These are phyloP conservation scores for Channa argus DNA, from an alignment of 2,113 vertebrate species.

Conservation along the genomic window DNA sequence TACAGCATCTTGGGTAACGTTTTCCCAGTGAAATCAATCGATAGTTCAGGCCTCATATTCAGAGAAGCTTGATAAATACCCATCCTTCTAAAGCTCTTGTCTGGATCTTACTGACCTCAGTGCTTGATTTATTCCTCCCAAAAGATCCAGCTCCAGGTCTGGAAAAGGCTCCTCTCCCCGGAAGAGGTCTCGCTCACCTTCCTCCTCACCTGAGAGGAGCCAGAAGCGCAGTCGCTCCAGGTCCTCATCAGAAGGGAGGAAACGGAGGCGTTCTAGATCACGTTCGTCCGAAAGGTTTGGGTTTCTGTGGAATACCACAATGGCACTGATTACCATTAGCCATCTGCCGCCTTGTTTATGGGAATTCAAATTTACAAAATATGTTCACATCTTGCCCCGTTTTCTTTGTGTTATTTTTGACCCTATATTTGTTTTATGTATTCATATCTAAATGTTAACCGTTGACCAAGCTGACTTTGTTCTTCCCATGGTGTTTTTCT, in stretches of 20 bases:
- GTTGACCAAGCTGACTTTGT: conserved; percentile 45
- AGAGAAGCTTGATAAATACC: conserved; percentile 71
- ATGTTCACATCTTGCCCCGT: conserved; percentile 18
- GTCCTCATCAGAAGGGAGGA: conserved; percentile 96
- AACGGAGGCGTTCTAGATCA: conserved; percentile 98
- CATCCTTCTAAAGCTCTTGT: conserved; percentile 32
- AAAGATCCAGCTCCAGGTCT: conserved; percentile 99
- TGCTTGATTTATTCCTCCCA: conserved; percentile 92
- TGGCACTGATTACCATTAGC: conserved; percentile 81
- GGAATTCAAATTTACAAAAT: conserved; percentile 52
- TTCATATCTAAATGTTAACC: background rate
- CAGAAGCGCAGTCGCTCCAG: conserved; percentile 97
- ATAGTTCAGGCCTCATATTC: conserved; percentile 20
- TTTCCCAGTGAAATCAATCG: background rate
- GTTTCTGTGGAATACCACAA: conserved; percentile 98
- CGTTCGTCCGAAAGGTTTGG: conserved; percentile 99
- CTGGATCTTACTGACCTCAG: conserved; percentile 74
- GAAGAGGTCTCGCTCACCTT: conserved; percentile 93
- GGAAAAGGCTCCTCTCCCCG: conserved; percentile 94
- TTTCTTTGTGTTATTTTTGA: background rate
- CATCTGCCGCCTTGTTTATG: conserved; percentile 58
- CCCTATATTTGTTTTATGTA: conserved; percentile 27
- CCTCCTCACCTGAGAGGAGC: conserved; percentile 93
- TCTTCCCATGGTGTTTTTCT: conserved; percentile 81
- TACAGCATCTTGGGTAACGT: background rate